Evolutionary conservation across 2,113 vertebrate species (phyloP), one percentile per base, ranked within the genome.

Genomic region (Platysternon megacephalum): DNA sequence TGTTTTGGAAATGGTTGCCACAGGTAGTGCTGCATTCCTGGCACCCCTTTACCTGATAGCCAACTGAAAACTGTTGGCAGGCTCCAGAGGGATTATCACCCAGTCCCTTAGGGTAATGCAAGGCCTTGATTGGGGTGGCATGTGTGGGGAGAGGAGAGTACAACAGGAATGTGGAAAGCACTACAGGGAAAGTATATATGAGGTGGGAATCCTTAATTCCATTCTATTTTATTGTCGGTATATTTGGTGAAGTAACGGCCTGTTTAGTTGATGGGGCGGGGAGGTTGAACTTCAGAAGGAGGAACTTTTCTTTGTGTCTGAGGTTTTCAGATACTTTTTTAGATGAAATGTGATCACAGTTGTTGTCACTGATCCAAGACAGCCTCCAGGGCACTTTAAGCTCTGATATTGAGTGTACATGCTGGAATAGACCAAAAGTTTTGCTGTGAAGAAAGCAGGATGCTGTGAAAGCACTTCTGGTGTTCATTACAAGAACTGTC

Each of bases 41-140:
- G 93, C 81, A 16, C 44, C 46, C 81, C 78, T 0, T 0, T 2
- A 2, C 61, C 91, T 61, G 35, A 53, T n/a, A 74, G 52, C 89
- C 85, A 82, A 39, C 44, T 91, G 19, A 3, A 22, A 16, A 56
- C 58, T 90, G 82, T 79, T 87, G 82, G 92, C 87, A 91, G 94
- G 56, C 44, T 72, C 42, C 13, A 1, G 4, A 22, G 49, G 89
- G 94, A 53, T 58, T 90, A 91, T 42, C 14, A 65, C 6, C 32
- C 32, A 35, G 32, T 35, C 61, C 32, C 22, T n/a, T n/a, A n/a
- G n/a, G n/a, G 80, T 35, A 76, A 91, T 39, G 35, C 55, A 49
- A 32, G 91, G 29, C 9, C 86, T 90, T 93, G 68, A 82, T 80
- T 51, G 78, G 83, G 76, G 74, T 88, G 44, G 79, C 83, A 51